Percentiles rank a stretch among this genome's conserved stretches.
Evolutionary conservation across 2,797 vertebrate genomes (phyloP).

Genomic region (Enteromius radiatus): DNA sequence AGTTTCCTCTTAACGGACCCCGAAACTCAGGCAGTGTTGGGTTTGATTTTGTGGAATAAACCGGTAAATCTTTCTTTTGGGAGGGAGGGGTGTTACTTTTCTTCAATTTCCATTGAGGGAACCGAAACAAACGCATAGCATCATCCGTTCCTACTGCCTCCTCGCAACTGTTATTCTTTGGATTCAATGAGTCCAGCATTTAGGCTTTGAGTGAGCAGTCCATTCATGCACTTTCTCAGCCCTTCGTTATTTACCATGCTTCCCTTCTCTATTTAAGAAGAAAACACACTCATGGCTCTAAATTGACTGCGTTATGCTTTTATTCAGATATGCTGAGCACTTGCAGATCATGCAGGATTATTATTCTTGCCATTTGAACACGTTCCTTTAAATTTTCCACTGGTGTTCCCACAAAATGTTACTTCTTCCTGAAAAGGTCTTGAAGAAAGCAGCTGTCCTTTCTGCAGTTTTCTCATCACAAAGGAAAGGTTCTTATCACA

Average conservation of each 20-base stretch:
- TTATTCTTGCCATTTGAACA: not conserved
- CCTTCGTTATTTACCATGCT: not conserved
- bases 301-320: not conserved
- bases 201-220: conserved; percentile 2
- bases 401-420: not conserved
- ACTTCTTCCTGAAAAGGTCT: not conserved
- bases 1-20: not conserved
- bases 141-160: conserved; percentile 5
- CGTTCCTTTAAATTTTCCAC: not conserved
- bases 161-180: not conserved
- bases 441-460: not conserved
- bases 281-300: not conserved
- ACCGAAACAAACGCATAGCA: conserved; percentile 41
- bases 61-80: conserved; percentile 57
- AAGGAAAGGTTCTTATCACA: conserved; percentile 38
- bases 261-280: not conserved
- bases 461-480: conserved; percentile 6
- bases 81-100: conserved; percentile 55
- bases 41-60: not conserved
- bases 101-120: conserved; percentile 44
- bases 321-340: not conserved
- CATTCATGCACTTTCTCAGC: conserved; percentile 36
- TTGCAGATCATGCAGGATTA: not conserved
- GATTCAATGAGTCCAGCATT: not conserved
- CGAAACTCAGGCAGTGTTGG: not conserved